phyloP scores from a whole-genome alignment of 2,113 vertebrate species.

The Plecturocebus donacophilus region DNA sequence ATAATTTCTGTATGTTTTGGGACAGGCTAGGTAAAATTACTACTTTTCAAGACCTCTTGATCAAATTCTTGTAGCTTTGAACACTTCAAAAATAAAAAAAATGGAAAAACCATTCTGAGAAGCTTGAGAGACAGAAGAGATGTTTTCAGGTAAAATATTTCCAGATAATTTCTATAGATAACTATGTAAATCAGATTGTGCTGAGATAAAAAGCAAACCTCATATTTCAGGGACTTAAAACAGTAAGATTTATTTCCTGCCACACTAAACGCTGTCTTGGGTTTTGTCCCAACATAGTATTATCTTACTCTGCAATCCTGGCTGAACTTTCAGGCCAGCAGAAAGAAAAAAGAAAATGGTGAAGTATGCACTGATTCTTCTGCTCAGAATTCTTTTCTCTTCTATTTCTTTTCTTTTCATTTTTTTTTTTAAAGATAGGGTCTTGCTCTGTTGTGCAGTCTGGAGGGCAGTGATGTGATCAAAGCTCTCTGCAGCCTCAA shows the following conservation, averaged over 20 bases:
- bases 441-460: too few species aligned
- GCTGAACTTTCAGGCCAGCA: neutral
- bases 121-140: neutral
- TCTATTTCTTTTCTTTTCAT: too few species aligned
- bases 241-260: neutral
- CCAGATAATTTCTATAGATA: neutral
- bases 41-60: neutral
- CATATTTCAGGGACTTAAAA: neutral
- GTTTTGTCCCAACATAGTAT: fast-evolving
- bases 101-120: neutral
- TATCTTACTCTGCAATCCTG: neutral
- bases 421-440: too few species aligned
- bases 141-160: neutral
- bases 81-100: neutral
- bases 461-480: too few species aligned
- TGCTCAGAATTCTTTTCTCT: neutral
- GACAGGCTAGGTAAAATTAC: neutral
- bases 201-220: neutral
- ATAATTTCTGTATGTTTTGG: neutral
- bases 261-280: neutral
- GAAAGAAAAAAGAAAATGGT: too few species aligned
- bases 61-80: slow-evolving; percentile 25
- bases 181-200: neutral
- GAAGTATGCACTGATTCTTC: too few species aligned
- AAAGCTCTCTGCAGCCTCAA: too few species aligned